Percentiles rank a stretch among this genome's conserved stretches.
phyloP scores from a whole-genome alignment of 2,888 invertebrate species.

The Morinoia aosen region DNA sequence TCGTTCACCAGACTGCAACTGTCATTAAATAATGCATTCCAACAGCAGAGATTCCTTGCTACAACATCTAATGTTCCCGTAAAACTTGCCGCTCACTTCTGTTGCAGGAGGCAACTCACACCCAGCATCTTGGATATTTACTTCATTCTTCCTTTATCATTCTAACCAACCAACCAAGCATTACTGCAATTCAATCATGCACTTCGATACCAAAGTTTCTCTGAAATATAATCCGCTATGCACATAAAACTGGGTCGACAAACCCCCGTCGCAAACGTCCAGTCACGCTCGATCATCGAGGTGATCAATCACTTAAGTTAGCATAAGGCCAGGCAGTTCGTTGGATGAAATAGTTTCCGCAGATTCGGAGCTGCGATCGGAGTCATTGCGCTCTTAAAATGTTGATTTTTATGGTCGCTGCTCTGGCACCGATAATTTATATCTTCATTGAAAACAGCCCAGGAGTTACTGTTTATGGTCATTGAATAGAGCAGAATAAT shows the following conservation, averaged over 20 bases:
- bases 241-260: conserved; percentile 12
- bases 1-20: too few species aligned
- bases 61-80: too few species aligned
- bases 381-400: conserved; percentile 25
- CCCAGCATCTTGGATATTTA: neutral
- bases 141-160: neutral
- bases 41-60: too few species aligned
- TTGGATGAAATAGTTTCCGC: neutral
- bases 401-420: neutral
- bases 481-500: neutral
- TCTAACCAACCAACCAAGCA: neutral
- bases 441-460: neutral
- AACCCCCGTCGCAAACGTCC: neutral
- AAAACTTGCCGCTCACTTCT: too few species aligned
- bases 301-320: neutral
- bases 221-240: neutral
- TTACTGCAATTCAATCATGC: neutral
- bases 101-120: too few species aligned
- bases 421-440: neutral
- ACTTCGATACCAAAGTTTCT: neutral
- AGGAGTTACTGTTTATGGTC: neutral
- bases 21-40: too few species aligned
- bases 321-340: neutral
- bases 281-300: neutral
- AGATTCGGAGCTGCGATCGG: neutral